A percentile compares a stretch with the other conserved stretches of the same genome.
Conservation (phyloP, 2,888 invertebrate species). For the Nomada goodeniana region DNA sequence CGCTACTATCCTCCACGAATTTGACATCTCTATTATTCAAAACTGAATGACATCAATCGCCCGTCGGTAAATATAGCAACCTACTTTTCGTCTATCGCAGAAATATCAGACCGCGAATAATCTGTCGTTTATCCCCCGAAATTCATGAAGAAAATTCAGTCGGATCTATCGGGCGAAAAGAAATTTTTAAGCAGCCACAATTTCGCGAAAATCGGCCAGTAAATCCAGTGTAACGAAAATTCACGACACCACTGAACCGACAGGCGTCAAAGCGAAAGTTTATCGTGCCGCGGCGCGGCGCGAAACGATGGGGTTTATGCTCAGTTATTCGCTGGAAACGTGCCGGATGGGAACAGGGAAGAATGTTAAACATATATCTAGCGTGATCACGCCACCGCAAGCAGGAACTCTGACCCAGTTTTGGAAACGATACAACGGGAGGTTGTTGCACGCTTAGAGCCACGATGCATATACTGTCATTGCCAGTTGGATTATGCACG, state of each 20-base stretch:
- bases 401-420: constrained; percentile 65
- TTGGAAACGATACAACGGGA: neutral
- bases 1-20: no score
- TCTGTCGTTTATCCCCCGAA: neutral
- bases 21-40: no score
- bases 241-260: constrained; percentile 33
- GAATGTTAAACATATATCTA: constrained; percentile 66
- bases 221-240: constrained; percentile 39
- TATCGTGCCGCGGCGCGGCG: neutral
- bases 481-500: neutral
- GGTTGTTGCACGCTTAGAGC: constrained; percentile 20
- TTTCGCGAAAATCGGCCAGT: constrained; percentile 9
- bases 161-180: neutral
- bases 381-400: constrained; percentile 45
- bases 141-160: neutral
- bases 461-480: neutral
- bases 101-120: no score
- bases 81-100: no score
- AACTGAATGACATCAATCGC: no score
- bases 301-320: constrained; percentile 25
- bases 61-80: no score
- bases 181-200: constrained; percentile 19
- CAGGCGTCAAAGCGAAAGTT: constrained; percentile 7
- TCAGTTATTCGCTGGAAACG: constrained; percentile 45
- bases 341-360: constrained; percentile 55